phyloP scores from a whole-genome alignment of 2,888 invertebrate genomes.

The Archips xylosteana region DNA sequence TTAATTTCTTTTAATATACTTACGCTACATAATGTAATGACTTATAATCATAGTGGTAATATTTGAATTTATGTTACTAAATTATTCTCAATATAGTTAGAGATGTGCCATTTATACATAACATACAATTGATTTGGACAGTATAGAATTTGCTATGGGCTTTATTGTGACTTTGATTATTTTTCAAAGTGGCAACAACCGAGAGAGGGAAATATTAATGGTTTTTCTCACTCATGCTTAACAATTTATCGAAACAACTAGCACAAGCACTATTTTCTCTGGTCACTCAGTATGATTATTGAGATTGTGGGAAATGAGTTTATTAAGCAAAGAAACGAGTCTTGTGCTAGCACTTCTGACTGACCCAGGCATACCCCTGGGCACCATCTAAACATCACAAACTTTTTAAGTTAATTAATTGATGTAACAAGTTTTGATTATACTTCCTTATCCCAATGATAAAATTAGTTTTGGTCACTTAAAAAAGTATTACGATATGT shows the following conservation, averaged over 20 bases:
- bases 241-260: neutral
- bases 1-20: slow-evolving; percentile 59
- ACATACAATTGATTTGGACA: slow-evolving; percentile 46
- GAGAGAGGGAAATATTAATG: neutral
- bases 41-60: slow-evolving; percentile 47
- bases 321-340: neutral
- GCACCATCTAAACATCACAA: slow-evolving; percentile 28
- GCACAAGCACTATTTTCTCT: neutral
- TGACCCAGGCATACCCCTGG: neutral
- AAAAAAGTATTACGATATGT: neutral
- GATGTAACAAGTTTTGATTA: slow-evolving; percentile 11
- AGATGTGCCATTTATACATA: slow-evolving; percentile 76
- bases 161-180: slow-evolving; percentile 14
- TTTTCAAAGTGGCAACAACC: neutral
- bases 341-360: neutral
- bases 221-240: neutral
- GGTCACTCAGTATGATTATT: neutral
- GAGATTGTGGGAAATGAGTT: neutral
- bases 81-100: slow-evolving; percentile 66
- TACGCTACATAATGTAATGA: slow-evolving; percentile 53
- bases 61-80: slow-evolving; percentile 59
- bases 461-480: slow-evolving; percentile 44
- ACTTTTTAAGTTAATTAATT: slow-evolving; percentile 21
- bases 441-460: slow-evolving; percentile 28
- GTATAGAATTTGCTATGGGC: slow-evolving; percentile 46